Percentiles rank a stretch among this genome's conserved stretches.
Conservation (phyloP, 2,888 invertebrate species). For the Prionchulus punctatus region DNA sequence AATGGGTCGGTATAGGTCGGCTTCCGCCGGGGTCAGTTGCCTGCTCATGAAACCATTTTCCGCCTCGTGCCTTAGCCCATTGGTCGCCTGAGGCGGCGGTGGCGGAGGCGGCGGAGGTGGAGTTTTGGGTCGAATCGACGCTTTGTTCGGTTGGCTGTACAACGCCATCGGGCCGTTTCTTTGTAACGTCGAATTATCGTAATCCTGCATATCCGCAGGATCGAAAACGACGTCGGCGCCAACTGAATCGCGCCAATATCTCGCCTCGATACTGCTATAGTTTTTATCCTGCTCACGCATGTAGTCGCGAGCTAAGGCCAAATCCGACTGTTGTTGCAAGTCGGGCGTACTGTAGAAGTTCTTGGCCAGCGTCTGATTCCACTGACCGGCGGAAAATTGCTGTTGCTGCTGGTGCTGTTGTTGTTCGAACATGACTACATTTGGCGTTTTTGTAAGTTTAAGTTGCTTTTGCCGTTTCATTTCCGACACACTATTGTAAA, state of each 20-base stretch:
- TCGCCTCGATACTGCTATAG: background rate
- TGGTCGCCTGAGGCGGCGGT: slow-evolving; percentile 38
- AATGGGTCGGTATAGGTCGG: too few species aligned
- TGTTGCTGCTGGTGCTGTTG: slow-evolving; percentile 53
- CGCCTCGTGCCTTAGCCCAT: background rate
- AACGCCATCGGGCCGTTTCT: too few species aligned
- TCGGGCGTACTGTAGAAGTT: slow-evolving; percentile 20
- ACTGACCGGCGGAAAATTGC: background rate
- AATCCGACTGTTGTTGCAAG: slow-evolving; percentile 18
- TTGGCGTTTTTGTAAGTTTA: too few species aligned
- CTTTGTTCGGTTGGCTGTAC: background rate
- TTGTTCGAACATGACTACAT: too few species aligned
- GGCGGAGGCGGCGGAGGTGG: slow-evolving; percentile 68
- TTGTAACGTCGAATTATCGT: background rate
- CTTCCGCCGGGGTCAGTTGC: too few species aligned
- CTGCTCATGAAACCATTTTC: too few species aligned
- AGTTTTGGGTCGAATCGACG: slow-evolving; percentile 32
- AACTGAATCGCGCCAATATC: background rate
- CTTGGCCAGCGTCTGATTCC: too few species aligned
- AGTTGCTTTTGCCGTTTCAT: slow-evolving; percentile 67
- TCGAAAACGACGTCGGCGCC: background rate
- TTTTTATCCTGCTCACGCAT: background rate
- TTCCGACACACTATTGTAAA: slow-evolving; percentile 82
- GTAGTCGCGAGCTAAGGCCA: slow-evolving; percentile 13
- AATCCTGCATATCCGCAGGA: too few species aligned